Base-by-base conservation (phyloP, 2,113 vertebrate genomes). In the Australoheros scitulus region DNA sequence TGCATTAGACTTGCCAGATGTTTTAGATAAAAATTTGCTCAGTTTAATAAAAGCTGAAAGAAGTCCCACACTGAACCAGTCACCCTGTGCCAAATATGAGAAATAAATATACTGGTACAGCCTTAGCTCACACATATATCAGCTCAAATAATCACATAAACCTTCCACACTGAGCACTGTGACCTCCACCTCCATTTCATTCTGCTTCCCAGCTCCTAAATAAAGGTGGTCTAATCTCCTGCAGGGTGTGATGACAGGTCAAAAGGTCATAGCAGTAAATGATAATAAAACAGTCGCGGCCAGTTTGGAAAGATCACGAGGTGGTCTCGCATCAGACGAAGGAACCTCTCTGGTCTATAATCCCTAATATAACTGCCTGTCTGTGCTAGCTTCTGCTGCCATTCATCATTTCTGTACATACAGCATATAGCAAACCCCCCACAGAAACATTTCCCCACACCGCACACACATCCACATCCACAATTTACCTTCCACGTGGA, bases 231-330 rank as follows among this genome's bases (percentile, higher is more conserved):
- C 81, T 87, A 79, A 93, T 93, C 84, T 88, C 78, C 85, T 87
- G 82, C 81, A 65, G 65, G 55, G 74, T 34, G 41, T 78, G 83
- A 90, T 89, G 82, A 80, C 75, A 87, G 91, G 91, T 94, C 89
- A 88, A 5, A 47, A 60, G 91, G 92, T 87, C 90, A 92, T 15
- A 82, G 82, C 77, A 85, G 78, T 80, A 92, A 92, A 91, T 90
- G 87, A 82, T 85, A 86, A 87, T 94, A 93, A 94, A 93, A 84
- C 79, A 83, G 85, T 70, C 58, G 34, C 52, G 75, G 77, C 52
- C 43, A 55, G 80, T 79, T 79, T 61, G 76, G 36, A 61, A 80
- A 79, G 86, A 91, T 88, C 88, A 81, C 82, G 41, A 64, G 77
- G 61, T 81, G 75, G 68, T 72, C 68, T 18, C 43, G 84, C 82